phyloP scores from a whole-genome alignment of 2,113 vertebrate species.

The Muscicapa adusta region DNA sequence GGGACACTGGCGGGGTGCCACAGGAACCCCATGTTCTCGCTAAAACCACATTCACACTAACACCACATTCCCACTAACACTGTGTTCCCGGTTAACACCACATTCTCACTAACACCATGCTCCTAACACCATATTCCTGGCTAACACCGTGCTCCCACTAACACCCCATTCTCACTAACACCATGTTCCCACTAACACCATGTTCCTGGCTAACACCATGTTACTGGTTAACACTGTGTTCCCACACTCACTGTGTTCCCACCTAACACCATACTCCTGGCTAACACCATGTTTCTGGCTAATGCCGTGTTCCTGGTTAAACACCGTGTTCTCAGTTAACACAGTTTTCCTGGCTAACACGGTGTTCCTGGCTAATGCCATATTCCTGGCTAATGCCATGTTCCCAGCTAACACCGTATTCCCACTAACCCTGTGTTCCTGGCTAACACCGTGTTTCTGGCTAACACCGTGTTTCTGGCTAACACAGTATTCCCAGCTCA shows the following conservation, averaged over 20 bases:
- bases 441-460: background rate
- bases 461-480: fast-evolving
- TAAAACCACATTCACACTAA: background rate
- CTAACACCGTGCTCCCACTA: fast-evolving
- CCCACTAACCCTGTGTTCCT: background rate
- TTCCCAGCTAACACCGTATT: background rate
- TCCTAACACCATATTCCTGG: background rate
- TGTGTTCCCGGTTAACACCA: background rate
- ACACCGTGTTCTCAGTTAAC: no score
- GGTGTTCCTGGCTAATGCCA: fast-evolving
- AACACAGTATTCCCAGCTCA: fast-evolving
- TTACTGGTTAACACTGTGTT: background rate
- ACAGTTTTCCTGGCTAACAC: fast-evolving
- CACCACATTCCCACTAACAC: no score
- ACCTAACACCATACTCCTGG: fast-evolving
- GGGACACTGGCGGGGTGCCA: fast-evolving
- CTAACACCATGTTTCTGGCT: background rate
- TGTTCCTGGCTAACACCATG: fast-evolving
- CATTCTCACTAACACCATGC: no score
- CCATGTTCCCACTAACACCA: fast-evolving
- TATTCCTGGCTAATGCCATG: no score
- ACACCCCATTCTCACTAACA: background rate
- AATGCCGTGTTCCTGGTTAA: no score
- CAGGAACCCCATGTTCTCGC: background rate
- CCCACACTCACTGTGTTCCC: background rate